Conservation (phyloP, 2,888 invertebrate genomes). For the Polyommatus icarus region DNA sequence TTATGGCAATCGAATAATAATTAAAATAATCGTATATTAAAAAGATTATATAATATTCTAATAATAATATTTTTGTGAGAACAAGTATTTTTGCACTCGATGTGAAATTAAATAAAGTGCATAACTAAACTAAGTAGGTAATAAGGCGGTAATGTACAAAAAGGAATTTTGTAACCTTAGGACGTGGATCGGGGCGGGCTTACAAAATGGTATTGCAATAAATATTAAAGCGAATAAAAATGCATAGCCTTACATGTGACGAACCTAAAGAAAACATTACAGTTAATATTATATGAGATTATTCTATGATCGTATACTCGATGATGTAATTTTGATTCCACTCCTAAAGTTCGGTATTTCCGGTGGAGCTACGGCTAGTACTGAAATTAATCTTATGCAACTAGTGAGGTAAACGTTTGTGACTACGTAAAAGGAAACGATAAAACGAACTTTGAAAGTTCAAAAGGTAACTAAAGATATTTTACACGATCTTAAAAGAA, state of each 20-base stretch:
- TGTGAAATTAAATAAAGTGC: not conserved
- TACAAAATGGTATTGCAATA: not conserved
- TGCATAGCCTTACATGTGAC: constrained; percentile 3
- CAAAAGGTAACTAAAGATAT: constrained; percentile 76
- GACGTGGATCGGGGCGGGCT: not conserved
- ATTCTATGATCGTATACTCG: constrained; percentile 8
- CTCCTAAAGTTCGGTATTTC: not conserved
- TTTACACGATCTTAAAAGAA: constrained; percentile 62
- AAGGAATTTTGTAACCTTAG: constrained; percentile 2
- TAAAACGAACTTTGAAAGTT: constrained; percentile 75
- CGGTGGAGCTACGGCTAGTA: not conserved
- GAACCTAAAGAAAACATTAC: not conserved
- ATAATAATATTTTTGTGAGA: not conserved
- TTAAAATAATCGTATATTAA: not conserved
- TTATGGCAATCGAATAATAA: not conserved
- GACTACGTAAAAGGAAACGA: constrained; percentile 59
- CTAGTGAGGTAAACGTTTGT: constrained; percentile 73
- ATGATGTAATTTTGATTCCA: not conserved
- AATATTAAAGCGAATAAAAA: constrained; percentile 18
- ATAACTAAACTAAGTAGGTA: constrained; percentile 6
- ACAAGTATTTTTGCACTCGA: not conserved
- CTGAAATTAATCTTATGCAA: constrained; percentile 51
- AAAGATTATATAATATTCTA: not conserved
- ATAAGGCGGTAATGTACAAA: constrained; percentile 13
- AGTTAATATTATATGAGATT: not conserved